Evolutionary conservation across 2,797 vertebrate species (phyloP), one percentile per base, ranked within the genome.

Genomic region (Euphonia xanthogaster): DNA sequence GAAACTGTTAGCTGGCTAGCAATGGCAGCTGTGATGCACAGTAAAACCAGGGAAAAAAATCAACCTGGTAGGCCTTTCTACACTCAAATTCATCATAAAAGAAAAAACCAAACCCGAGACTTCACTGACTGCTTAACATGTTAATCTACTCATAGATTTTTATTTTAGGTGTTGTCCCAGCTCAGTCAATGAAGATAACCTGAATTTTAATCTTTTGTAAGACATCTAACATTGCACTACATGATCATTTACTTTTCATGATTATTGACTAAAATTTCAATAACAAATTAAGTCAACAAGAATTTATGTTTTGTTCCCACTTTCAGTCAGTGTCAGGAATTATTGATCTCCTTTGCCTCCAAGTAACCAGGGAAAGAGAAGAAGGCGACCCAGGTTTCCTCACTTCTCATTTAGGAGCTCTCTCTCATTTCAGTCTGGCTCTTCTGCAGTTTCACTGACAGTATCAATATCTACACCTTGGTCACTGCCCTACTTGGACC

Each of bases 241-340:
- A 74, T 2, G 72, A 94, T 91, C 94, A 97, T 97, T 98, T 97
- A 93, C 89, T 97, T 97, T 96, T 94, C 95, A 96, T 94, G 84
- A 97, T 96, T 97, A 98, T 97, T 97, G 97, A 98, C 96, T 96
- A 94, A 86, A 95, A 97, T 98, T 97, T 97, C 96, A 96, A 96
- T 97, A 97, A 94, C 86, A 96, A 97, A 98, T 97, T 97, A 97
- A 97, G 92, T 95, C 97, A 97, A 97, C 88, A 96, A 94, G 90
- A 97, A 98, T 97, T 97, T 97, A 96, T 97, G 94, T 91, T 96
- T 97, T 72, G 57, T 91, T 96, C 91, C 86, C 95, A 93, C 89
- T 96, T 98, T 96, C 82, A 95, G 96, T 94, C 97, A 96, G 78
- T 96, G 88, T 97, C 94, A 97, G 94, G 84, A 95, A 96, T 95